Conservation (phyloP, 2,888 invertebrate species). For the Biston stratarius region DNA sequence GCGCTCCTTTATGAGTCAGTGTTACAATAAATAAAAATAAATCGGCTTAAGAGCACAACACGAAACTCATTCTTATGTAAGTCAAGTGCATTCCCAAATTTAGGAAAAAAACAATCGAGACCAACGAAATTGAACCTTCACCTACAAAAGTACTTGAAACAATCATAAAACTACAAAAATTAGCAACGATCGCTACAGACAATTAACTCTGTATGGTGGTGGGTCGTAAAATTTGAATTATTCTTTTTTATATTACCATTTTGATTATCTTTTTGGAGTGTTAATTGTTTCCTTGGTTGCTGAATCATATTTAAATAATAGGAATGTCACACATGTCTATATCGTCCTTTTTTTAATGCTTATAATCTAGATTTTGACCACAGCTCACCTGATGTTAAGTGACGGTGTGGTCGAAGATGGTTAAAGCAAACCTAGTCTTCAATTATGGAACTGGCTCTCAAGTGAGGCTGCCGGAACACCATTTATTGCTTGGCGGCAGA, state of each 20-base stretch:
- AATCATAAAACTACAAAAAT: conserved; percentile 33
- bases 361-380: no score
- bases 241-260: conserved; percentile 21
- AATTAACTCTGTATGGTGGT: conserved; percentile 24
- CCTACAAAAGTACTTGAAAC: conserved; percentile 40
- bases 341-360: no score
- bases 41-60: conserved; percentile 15
- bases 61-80: conserved; percentile 29
- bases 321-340: background rate
- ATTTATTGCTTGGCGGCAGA: no score
- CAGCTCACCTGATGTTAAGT: no score
- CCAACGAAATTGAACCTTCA: conserved; percentile 35
- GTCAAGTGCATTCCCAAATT: conserved; percentile 44
- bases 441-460: no score
- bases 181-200: conserved; percentile 13
- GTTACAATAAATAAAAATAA: conserved; percentile 28
- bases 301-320: background rate
- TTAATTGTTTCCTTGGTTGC: conserved; percentile 12
- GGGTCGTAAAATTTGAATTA: conserved; percentile 23
- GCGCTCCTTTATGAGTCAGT: conserved; percentile 14
- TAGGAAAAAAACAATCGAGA: conserved; percentile 31
- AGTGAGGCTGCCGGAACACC: no score
- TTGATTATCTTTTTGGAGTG: background rate
- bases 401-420: no score
- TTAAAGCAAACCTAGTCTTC: no score